These are phyloP conservation scores for Norana najaformis DNA, from an alignment of 2,888 invertebrate species.

Conservation along the genomic window DNA sequence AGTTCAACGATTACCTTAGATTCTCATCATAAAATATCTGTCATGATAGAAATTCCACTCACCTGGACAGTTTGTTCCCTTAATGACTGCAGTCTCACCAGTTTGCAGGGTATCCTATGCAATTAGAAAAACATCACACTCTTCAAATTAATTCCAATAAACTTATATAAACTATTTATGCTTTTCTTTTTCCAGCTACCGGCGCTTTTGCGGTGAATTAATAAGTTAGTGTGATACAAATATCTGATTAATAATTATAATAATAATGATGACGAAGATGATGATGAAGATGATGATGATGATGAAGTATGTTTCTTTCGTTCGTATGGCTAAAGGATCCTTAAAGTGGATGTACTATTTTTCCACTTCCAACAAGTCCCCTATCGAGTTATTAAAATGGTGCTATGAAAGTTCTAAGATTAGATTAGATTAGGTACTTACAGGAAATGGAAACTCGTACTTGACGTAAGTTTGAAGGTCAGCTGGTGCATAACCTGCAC, in stretches of 20 bases:
- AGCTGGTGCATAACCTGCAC: constrained; percentile 75
- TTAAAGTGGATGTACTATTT: too few species aligned
- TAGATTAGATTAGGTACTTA: constrained; percentile 66
- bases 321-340: too few species aligned
- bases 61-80: constrained; percentile 81
- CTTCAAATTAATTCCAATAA: background rate
- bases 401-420: too few species aligned
- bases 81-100: constrained; percentile 78
- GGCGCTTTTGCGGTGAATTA: too few species aligned
- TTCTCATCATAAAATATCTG: background rate
- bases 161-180: too few species aligned
- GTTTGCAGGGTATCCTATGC: constrained; percentile 65
- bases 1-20: too few species aligned
- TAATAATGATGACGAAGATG: background rate
- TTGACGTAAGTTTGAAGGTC: constrained; percentile 91
- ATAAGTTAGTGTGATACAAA: constrained; percentile 16
- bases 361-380: too few species aligned
- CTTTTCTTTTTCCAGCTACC: too few species aligned
- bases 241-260: background rate
- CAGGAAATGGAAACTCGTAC: constrained; percentile 89
- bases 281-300: background rate
- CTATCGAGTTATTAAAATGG: too few species aligned
- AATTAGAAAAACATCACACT: constrained; percentile 27
- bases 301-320: too few species aligned
- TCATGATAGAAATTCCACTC: constrained; percentile 14